Conservation (phyloP, 2,113 vertebrate genomes). For the Recurvirostra avosetta region DNA sequence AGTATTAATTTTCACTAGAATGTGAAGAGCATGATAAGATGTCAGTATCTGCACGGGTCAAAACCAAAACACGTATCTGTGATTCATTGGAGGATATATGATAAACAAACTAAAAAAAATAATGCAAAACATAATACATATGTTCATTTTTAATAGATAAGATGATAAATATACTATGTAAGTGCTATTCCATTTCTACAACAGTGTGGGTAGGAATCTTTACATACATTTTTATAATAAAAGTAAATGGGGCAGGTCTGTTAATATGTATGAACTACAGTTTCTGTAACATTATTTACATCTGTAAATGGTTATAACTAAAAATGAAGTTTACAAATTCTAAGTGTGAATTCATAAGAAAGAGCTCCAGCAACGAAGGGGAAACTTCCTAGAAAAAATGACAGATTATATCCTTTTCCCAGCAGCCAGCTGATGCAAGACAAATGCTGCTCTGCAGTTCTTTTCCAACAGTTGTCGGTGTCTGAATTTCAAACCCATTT, state of each 20-base stretch:
- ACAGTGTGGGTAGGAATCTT: background rate
- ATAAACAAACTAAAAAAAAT: background rate
- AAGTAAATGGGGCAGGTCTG: background rate
- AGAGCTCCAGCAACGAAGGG: background rate
- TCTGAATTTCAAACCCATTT: conserved; percentile 43
- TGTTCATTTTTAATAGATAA: background rate
- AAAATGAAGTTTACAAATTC: background rate
- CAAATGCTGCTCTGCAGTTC: background rate
- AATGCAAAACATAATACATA: background rate
- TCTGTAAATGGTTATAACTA: background rate
- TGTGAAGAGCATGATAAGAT: background rate
- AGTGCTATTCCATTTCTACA: background rate
- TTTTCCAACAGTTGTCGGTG: background rate
- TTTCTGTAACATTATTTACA: background rate
- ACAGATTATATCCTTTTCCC: background rate
- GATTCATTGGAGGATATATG: background rate
- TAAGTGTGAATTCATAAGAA: background rate
- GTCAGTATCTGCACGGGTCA: background rate
- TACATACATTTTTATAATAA: background rate
- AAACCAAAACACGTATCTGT: background rate
- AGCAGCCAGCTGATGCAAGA: background rate
- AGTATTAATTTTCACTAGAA: background rate
- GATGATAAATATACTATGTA: background rate
- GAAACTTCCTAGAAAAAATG: background rate
- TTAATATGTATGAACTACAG: background rate